Evolutionary conservation across 2,797 vertebrate genomes (phyloP).

Genomic region (Hippopotamyrus pictus): DNA sequence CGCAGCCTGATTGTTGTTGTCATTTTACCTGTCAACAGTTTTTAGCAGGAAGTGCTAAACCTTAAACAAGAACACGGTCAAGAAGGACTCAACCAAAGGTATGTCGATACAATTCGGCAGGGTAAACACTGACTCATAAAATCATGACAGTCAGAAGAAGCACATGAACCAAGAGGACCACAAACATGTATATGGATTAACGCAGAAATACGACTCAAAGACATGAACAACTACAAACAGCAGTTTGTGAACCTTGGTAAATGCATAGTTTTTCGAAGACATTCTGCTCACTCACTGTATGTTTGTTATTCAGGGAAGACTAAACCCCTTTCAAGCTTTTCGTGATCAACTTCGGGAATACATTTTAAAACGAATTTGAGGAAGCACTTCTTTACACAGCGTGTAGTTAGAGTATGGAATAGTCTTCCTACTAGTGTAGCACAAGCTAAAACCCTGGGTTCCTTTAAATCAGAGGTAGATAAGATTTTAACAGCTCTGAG

Average conservation of each 20-base stretch:
- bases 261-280: neutral
- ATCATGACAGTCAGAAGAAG: neutral
- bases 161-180: neutral
- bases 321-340: neutral
- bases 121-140: neutral
- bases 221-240: neutral
- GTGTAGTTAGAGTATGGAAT: too few relatives aligned
- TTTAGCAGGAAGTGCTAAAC: neutral
- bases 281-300: neutral
- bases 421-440: too few relatives aligned
- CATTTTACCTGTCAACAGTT: neutral
- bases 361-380: too few relatives aligned
- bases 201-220: neutral
- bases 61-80: neutral
- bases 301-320: neutral
- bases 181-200: neutral
- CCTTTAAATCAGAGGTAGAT: too few relatives aligned
- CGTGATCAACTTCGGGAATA: neutral
- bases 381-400: too few relatives aligned
- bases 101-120: neutral
- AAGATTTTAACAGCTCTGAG: too few relatives aligned
- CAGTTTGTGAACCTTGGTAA: neutral
- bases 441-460: too few relatives aligned
- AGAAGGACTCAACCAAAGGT: neutral
- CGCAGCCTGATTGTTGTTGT: neutral